phyloP scores from a whole-genome alignment of 2,797 vertebrate genomes.

The Melanotaenia trifasciata region DNA sequence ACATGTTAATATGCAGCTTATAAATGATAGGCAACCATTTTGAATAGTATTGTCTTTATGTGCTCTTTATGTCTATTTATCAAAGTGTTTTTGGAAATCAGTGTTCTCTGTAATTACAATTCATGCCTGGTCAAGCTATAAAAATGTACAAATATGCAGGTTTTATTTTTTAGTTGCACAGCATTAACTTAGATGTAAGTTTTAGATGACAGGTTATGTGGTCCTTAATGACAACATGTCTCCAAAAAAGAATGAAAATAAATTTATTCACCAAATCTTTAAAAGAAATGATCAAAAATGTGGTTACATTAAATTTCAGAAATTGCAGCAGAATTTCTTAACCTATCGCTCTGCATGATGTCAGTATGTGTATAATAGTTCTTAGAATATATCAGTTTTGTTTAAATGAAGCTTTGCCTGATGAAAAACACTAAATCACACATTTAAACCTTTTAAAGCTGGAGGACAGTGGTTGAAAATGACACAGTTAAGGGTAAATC shows the following conservation, averaged over 20 bases:
- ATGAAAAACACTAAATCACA: background rate
- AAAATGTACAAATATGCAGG: background rate
- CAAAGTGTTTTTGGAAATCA: background rate
- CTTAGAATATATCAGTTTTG: background rate
- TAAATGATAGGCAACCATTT: constrained; percentile 1
- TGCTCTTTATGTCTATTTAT: background rate
- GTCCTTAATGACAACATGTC: background rate
- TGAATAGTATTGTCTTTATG: background rate
- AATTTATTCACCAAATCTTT: background rate
- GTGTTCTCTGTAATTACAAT: background rate
- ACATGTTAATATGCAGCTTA: constrained; percentile 5
- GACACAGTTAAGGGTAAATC: background rate
- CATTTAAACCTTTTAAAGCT: background rate
- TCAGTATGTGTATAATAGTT: background rate
- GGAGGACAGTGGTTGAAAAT: background rate
- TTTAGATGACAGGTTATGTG: background rate
- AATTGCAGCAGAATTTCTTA: too few species aligned
- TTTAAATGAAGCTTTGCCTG: too few species aligned
- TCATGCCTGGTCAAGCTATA: background rate
- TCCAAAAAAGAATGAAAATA: background rate
- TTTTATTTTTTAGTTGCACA: background rate
- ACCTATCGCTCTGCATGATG: background rate
- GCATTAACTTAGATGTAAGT: background rate
- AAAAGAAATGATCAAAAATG: background rate
- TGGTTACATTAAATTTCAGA: background rate